Evolutionary conservation across 2,113 vertebrate genomes (phyloP), one percentile per base, ranked within the genome.

Genomic region (Chaenocephalus aceratus): DNA sequence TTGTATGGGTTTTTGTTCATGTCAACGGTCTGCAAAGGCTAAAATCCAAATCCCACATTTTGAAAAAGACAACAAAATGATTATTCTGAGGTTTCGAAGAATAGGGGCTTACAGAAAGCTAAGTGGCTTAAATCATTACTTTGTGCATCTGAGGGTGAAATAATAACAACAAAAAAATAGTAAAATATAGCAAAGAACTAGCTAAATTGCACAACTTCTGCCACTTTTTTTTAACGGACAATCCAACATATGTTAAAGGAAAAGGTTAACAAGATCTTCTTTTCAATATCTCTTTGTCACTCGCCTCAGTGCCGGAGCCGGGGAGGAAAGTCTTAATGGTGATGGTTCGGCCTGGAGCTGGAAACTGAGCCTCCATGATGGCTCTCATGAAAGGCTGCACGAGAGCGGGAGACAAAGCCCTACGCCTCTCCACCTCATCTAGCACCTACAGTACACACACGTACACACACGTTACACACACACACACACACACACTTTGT

Each of bases 311-410:
- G 65, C 97, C 97, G 0, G 97, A 96, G 58, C 97, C 97, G 0
- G 97, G 97, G 72, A 98, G 92, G 84, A 98, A 98, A 44, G 96
- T 98, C 91, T 97, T 98, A 82, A 98, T 93, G 3, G 93, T 88
- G 82, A 98, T 96, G 0, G 96, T 98, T 84, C 95, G 95, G 11
- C 97, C 97, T 44, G 97, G 93, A 79, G 96, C 97, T 59, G 97
- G 97, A 91, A 97, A 97, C 56, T 97, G 97, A 65, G 97, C 97
- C 83, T 98, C 97, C 96, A 98, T 97, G 84, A 98, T 96, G 49
- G 96, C 97, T 87, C 97, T 96, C 97, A 98, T 97, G 59, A 98
- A 96, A 23, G 97, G 97, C 89, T 98, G 97, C 18, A 98, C 97
- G 75, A 98, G 93, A 8, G 97, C 97, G 0, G 97, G 96, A 12